Evolutionary conservation across 2,888 invertebrate species (phyloP), one percentile per base, ranked within the genome.

Genomic region (Cylindroiulus punctatus): DNA sequence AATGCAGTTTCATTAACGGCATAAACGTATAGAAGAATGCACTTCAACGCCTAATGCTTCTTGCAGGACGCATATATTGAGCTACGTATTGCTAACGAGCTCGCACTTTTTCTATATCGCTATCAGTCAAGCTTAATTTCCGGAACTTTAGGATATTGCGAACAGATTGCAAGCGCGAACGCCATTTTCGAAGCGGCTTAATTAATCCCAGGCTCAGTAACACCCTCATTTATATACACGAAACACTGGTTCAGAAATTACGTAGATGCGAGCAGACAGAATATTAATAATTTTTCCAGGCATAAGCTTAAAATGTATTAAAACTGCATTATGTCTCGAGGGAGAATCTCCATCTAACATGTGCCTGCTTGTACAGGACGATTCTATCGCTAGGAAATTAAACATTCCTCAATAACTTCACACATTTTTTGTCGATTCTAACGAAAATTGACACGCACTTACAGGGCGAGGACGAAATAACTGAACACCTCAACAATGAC

Each of bases 121-220:
- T 65, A 65, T 65, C 65, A 65, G 65, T 65, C 65, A 65, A 65
- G 65, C 65, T 65, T 65, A 65, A 65, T 65, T 65, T 65, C 65
- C 65, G 65, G 65, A 65, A 65, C 65, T 65, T 65, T 65, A 65
- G 65, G 65, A 65, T 65, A 65, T 65, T 65, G 65, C 65, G 65
- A 65, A 65, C 65, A 65, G 65, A 65, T 65, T 65, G 65, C 26
- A 65, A 10, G 65, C 65, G 65, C 65, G n/a, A 65, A 65, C 65
- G 65, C 65, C 22, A 65, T 65, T 65, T 65, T 26, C 26, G 26
- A 65, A 22, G 12, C 22, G 65, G n/a, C 26, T 65, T 65, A 65
- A 65, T 65, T 65, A 65, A 65, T 65, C 65, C 65, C n/a, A 65
- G 65, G 26, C 65, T 65, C 65, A 26, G 65, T 65, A 65, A 26